Percentiles rank a stretch among this genome's conserved stretches.
These are phyloP conservation scores for Benthochromis sp. DNA, from an alignment of 2,113 vertebrate species.

Conservation along the genomic window DNA sequence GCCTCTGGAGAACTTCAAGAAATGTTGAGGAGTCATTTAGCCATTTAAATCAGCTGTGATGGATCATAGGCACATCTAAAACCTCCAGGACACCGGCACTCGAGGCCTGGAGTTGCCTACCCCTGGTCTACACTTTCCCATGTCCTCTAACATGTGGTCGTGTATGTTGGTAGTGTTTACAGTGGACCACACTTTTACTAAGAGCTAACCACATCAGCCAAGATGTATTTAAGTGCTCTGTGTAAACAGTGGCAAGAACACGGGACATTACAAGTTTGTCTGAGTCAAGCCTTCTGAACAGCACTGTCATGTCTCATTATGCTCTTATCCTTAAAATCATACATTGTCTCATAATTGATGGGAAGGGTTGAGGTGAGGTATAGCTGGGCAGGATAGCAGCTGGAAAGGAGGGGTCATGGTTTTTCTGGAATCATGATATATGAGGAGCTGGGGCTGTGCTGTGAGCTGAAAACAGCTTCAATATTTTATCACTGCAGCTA, in stretches of 20 bases:
- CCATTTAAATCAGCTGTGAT: too few species aligned
- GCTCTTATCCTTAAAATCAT: neutral
- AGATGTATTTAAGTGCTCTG: neutral
- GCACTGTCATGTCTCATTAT: neutral
- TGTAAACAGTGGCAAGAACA: neutral
- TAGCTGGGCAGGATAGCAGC: neutral
- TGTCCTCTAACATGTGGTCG: neutral
- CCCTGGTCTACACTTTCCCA: neutral
- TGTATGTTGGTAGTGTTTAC: neutral
- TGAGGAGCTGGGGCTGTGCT: conserved; percentile 37
- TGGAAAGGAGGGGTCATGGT: neutral
- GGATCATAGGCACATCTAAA: rapidly evolving
- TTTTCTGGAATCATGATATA: conserved; percentile 60
- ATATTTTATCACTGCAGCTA: conserved; percentile 51
- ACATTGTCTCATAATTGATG: neutral
- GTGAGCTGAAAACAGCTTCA: conserved; percentile 41
- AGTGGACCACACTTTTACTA: neutral
- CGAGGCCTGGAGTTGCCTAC: too few species aligned
- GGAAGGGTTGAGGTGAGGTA: conserved; percentile 21
- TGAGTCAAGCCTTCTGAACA: neutral
- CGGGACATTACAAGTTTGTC: neutral
- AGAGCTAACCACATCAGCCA: neutral
- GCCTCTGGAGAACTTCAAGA: too few species aligned
- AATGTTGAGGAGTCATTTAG: too few species aligned
- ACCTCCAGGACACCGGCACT: too few species aligned